These are phyloP conservation scores for Anolis sagrei DNA, from an alignment of 2,113 vertebrate genomes.

Conservation along the genomic window DNA sequence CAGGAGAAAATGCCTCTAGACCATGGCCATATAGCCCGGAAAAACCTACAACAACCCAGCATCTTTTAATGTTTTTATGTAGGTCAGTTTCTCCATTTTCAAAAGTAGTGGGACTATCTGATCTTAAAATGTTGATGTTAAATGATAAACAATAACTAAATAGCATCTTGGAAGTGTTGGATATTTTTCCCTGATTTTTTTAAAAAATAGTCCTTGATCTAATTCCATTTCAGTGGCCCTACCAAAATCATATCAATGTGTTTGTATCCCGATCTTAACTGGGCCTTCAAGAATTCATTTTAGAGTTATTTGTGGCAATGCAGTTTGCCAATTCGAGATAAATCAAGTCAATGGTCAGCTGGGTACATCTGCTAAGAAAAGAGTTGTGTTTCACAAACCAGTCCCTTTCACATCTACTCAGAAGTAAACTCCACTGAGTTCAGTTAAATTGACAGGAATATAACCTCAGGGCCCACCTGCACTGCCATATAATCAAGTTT, in stretches of 20 bases:
- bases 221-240: not conserved
- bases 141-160: no score
- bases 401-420: not conserved
- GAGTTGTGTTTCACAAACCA: not conserved
- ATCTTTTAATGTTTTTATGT: no score
- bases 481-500: no score
- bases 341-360: not conserved
- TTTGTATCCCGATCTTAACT: no score
- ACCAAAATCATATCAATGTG: not conserved
- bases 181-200: not conserved
- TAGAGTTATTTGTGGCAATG: not conserved
- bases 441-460: not conserved
- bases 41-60: no score
- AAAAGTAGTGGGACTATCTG: no score
- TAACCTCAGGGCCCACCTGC: no score
- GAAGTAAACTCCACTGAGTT: not conserved
- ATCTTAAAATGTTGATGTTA: no score
- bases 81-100: no score
- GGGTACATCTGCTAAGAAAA: conserved; percentile 26
- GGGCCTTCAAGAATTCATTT: not conserved
- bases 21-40: no score
- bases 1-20: no score
- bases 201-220: not conserved
- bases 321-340: not conserved
- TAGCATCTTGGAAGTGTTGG: no score